A percentile compares a stretch with the other conserved stretches of the same genome.
phyloP scores from a whole-genome alignment of 2,888 invertebrate species.

The Athrips mouffetella region DNA sequence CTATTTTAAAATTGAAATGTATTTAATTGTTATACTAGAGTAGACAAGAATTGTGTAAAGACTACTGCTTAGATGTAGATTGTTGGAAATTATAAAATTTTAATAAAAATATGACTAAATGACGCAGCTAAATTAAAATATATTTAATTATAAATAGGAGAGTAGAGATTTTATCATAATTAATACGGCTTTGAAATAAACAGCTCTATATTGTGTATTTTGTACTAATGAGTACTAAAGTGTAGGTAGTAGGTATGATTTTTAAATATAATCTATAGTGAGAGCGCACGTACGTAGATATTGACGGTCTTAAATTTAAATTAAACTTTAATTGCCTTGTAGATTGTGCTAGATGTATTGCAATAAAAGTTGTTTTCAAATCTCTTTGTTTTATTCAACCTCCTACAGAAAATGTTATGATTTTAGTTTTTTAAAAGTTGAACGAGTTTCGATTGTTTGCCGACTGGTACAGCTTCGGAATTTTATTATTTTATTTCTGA shows the following conservation, averaged over 20 bases:
- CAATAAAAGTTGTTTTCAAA: conserved; percentile 37
- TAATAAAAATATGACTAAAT: too few species aligned
- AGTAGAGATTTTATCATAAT: too few species aligned
- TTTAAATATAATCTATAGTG: background rate
- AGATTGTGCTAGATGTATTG: conserved; percentile 26
- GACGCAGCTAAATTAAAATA: too few species aligned
- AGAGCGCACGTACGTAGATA: background rate
- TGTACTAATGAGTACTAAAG: background rate
- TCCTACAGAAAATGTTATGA: conserved; percentile 13
- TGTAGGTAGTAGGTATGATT: background rate
- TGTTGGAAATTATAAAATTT: background rate
- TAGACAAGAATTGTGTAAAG: background rate
- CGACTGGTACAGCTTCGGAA: too few species aligned
- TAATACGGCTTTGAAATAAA: too few species aligned
- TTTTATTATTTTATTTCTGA: too few species aligned
- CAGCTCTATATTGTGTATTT: background rate
- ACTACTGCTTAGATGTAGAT: background rate
- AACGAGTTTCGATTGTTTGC: too few species aligned
- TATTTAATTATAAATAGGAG: too few species aligned
- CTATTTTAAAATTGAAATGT: background rate
- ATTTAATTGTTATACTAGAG: background rate
- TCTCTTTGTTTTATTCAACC: background rate
- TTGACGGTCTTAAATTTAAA: background rate
- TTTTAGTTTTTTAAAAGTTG: background rate
- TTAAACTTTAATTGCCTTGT: conserved; percentile 9